A percentile compares a stretch with the other conserved stretches of the same genome.
Conservation (phyloP, 2,113 vertebrate genomes). For the Nerophis lumbriciformis region DNA sequence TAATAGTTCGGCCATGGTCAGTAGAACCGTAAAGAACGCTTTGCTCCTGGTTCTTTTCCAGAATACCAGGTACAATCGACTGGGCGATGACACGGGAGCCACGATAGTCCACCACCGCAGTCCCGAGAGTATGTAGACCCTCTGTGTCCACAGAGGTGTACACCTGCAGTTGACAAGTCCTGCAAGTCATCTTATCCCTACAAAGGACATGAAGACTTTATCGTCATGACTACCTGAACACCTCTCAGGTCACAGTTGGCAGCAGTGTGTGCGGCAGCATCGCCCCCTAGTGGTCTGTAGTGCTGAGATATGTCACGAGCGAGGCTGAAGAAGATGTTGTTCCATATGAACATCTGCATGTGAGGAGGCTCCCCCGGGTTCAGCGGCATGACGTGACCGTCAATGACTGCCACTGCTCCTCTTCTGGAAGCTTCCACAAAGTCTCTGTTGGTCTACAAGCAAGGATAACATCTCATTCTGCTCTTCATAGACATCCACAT, state of each 20-base stretch:
- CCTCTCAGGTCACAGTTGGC: conserved; percentile 88
- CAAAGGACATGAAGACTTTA: too few species aligned
- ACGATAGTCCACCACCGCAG: conserved; percentile 89
- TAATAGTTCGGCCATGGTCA: conserved; percentile 91
- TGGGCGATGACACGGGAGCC: conserved; percentile 90
- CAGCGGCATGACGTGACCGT: conserved; percentile 92
- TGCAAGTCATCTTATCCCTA: neutral
- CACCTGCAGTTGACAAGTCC: conserved; percentile 50
- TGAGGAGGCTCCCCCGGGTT: conserved; percentile 89
- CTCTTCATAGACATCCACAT: too few species aligned
- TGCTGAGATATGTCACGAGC: conserved; percentile 90
- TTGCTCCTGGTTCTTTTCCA: conserved; percentile 91
- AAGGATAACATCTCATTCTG: neutral
- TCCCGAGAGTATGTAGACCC: conserved; percentile 86
- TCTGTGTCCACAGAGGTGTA: conserved; percentile 85
- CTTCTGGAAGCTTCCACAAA: conserved; percentile 85
- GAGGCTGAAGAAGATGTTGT: conserved; percentile 95
- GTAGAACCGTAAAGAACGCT: conserved; percentile 91
- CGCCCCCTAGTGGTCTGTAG: conserved; percentile 87
- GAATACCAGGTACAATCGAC: conserved; percentile 89
- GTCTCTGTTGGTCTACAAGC: conserved; percentile 85
- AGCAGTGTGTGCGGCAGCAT: conserved; percentile 84
- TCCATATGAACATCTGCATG: conserved; percentile 98
- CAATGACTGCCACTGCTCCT: conserved; percentile 88
- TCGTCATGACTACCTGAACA: conserved; percentile 62